These are phyloP conservation scores for Pseudorhombus dupliciocellatus DNA, from an alignment of 2,113 vertebrate species.

Conservation along the genomic window DNA sequence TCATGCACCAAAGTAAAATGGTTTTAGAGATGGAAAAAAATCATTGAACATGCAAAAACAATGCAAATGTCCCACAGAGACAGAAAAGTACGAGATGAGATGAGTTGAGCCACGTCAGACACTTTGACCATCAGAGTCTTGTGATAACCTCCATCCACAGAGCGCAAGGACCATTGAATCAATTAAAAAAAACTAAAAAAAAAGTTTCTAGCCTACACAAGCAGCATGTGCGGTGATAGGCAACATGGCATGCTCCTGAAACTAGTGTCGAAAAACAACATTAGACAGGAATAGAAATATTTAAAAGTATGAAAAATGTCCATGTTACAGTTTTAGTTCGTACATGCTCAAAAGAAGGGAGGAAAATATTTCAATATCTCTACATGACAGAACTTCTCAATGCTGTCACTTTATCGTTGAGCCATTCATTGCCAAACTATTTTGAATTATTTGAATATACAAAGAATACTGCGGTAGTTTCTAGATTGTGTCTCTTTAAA, in stretches of 20 bases:
- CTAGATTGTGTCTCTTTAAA: background rate
- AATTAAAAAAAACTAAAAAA: background rate
- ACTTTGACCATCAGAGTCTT: conserved; percentile 3
- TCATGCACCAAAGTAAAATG: conserved; percentile 30
- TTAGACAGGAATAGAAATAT: background rate
- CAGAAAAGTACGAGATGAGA: background rate
- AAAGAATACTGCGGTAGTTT: background rate
- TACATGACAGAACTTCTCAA: background rate
- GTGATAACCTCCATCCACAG: background rate
- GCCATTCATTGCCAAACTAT: too few relatives aligned
- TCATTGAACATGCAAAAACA: background rate
- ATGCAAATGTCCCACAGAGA: conserved; percentile 6
- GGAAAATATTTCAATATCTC: background rate
- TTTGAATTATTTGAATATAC: too few relatives aligned
- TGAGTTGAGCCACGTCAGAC: background rate
- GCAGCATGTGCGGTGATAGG: background rate
- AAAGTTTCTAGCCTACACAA: background rate
- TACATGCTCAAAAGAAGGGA: background rate
- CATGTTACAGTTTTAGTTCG: background rate
- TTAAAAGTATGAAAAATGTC: background rate
- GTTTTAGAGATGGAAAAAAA: background rate
- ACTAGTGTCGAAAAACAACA: background rate
- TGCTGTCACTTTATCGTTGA: too few relatives aligned
- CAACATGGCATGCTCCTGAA: background rate
- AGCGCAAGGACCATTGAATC: background rate